Base-by-base conservation (phyloP, 2,888 invertebrate genomes). In the Macrosoma leucophasiata region DNA sequence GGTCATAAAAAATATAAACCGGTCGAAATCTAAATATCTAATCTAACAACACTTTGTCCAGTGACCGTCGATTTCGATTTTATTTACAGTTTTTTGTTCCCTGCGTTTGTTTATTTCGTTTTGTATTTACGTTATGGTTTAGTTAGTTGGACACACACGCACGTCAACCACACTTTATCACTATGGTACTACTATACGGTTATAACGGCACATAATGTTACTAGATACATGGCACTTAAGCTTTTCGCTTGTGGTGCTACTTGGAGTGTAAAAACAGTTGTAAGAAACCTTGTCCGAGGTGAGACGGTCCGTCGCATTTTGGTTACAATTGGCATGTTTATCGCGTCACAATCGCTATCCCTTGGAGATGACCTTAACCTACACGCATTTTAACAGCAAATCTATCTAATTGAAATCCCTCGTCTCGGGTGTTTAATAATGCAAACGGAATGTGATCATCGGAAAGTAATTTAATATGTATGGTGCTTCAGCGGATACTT, bases 101-200 rank as follows among this genome's bases (percentile, higher is more conserved):
- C n/a, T n/a, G n/a, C n/a, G n/a, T n/a, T n/a, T n/a, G n/a, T n/a
- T n/a, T n/a, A n/a, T n/a, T n/a, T n/a, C n/a, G n/a, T n/a, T 58
- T 56, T 57, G 53, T 52, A 60, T 43, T 44, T 48, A 41, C 43
- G 47, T 62, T 57, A 61, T 67, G 62, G 66, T 72, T 73, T 73
- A 69, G 61, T 71, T 74, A 68, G 64, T 62, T 58, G 63, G 68
- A 68, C 51, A 54, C 62, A 71, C 70, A 72, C 69, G 73, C 78
- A 78, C 76, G 58, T 58, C 70, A 74, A 81, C 78, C 79, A 81
- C 79, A 78, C 62, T 76, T 75, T 74, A 72, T 72, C 71, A 70
- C 58, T 53, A 65, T 52, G 50, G 50, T 56, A 54, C 45, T 54
- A 51, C 41, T 41, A 35, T 46, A 43, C 36, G 36, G 39, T 46